Evolutionary conservation across 2,888 invertebrate species (phyloP), one percentile per base, ranked within the genome.

Genomic region (Arrhopalites spinosus): DNA sequence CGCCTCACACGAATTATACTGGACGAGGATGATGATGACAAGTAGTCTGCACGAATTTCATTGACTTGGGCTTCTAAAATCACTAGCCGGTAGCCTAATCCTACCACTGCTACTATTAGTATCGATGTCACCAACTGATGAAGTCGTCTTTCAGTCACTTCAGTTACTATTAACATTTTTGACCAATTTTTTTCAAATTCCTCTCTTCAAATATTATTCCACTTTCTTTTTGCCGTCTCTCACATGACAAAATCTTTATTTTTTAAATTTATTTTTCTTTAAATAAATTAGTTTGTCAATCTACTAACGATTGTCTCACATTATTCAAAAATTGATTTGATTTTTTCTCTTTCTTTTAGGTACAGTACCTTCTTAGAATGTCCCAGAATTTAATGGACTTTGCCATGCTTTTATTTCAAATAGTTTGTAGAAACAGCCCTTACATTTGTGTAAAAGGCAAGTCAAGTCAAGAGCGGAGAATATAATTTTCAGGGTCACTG

Each of bases 91-190:
- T 73, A 73, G 29, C 73, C 66, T 45, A 73, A 36, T 15, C 64
- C 73, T 36, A 66, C 43, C 25, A 73, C 23, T 1, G 27, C 47
- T 63, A 73, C 8, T 20, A 73, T 73, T 50, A 73, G 27, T 64
- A 73, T 27, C 36, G 66, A 64, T 8, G 64, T 73, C 50, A 73
- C 64, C 64, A 73, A 64, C 73, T 64, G 64, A 66, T 73, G 73
- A 13, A 64, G 47, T 66, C 73, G 73, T 47, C 66, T 64, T 50
- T 73, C 66, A 73, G 29, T 64, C 66, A 73, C 63, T 47, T 73
- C 73, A 45, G 63, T 64, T 36, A 47, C 20, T 66, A 73, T 64
- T 36, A 47, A 47, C 73, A 73, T 73, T 63, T 53, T 53, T 47
- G n/a, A 47, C 47, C 23, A n/a, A 8, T n/a, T n/a, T 8, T 3